Evolutionary conservation across 2,797 vertebrate genomes (phyloP).

Genomic region (Sebastolobus alascanus): DNA sequence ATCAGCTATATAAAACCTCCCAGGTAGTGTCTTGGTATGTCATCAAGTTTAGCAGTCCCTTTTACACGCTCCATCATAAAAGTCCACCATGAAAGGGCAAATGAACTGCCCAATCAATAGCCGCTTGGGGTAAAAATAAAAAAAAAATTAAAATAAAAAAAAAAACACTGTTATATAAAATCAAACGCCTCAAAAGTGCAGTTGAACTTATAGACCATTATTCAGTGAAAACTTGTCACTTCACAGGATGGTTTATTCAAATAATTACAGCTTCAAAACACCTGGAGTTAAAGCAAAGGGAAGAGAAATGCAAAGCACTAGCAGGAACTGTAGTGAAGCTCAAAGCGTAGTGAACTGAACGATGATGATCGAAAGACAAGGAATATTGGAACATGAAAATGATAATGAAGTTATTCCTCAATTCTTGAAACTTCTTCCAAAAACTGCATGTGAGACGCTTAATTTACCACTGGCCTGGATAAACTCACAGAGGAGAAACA

Average conservation of each 20-base stretch:
- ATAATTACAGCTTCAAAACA: background rate
- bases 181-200: background rate
- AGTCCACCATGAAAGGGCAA: conserved; percentile 47
- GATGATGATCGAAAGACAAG: too few relatives aligned
- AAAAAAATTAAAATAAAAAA: conserved; percentile 30
- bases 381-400: too few relatives aligned
- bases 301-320: background rate
- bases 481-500: too few relatives aligned
- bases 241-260: conserved; percentile 1
- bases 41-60: conserved; percentile 77
- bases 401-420: too few relatives aligned
- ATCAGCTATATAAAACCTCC: conserved; percentile 71
- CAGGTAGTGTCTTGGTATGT: conserved; percentile 61
- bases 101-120: conserved; percentile 67
- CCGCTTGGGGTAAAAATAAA: conserved; percentile 13
- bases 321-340: background rate
- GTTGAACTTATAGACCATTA: background rate
- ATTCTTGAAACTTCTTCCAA: too few relatives aligned
- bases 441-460: too few relatives aligned
- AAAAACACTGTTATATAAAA: conserved; percentile 4
- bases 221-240: background rate
- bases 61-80: conserved; percentile 71
- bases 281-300: background rate
- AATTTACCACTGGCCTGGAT: too few relatives aligned
- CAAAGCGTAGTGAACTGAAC: background rate